A percentile compares a stretch with the other conserved stretches of the same genome.
These are phyloP conservation scores for Hyles lineata DNA, from an alignment of 2,888 invertebrate genomes.

Conservation along the genomic window DNA sequence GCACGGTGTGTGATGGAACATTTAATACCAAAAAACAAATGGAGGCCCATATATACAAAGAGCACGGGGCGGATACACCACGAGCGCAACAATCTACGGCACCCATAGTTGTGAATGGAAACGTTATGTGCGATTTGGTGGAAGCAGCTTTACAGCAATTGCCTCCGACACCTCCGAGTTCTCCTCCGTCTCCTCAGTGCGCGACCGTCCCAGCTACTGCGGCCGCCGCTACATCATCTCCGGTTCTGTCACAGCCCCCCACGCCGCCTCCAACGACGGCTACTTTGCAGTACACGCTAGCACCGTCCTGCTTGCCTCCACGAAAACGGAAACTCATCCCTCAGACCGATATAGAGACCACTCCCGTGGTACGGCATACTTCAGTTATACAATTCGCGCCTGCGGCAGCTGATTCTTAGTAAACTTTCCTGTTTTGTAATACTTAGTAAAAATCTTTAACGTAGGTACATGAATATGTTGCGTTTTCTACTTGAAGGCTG, in stretches of 20 bases:
- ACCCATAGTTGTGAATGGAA: slow-evolving; percentile 64
- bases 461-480: slow-evolving; percentile 42
- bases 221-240: slow-evolving; percentile 47
- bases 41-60: slow-evolving; percentile 91
- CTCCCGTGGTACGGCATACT: slow-evolving; percentile 75
- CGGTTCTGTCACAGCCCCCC: slow-evolving; percentile 73
- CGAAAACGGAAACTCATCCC: slow-evolving; percentile 92
- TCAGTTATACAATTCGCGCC: slow-evolving; percentile 95
- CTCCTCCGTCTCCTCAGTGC: slow-evolving; percentile 80
- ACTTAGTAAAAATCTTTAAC: slow-evolving; percentile 6
- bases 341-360: slow-evolving; percentile 82
- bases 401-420: slow-evolving; percentile 80
- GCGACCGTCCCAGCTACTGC: slow-evolving; percentile 66
- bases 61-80: slow-evolving; percentile 82
- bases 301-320: slow-evolving; percentile 87
- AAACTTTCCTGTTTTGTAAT: slow-evolving; percentile 41
- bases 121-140: slow-evolving; percentile 76
- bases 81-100: slow-evolving; percentile 64
- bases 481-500: slow-evolving; percentile 55
- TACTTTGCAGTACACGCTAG: slow-evolving; percentile 63
- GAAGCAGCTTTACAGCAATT: slow-evolving; percentile 79
- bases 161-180: slow-evolving; percentile 85
- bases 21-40: slow-evolving; percentile 96
- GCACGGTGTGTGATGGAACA: slow-evolving; percentile 95
- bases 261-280: slow-evolving; percentile 80